These are phyloP conservation scores for Trimorus sp. DNA, from an alignment of 2,888 invertebrate genomes.

Conservation along the genomic window DNA sequence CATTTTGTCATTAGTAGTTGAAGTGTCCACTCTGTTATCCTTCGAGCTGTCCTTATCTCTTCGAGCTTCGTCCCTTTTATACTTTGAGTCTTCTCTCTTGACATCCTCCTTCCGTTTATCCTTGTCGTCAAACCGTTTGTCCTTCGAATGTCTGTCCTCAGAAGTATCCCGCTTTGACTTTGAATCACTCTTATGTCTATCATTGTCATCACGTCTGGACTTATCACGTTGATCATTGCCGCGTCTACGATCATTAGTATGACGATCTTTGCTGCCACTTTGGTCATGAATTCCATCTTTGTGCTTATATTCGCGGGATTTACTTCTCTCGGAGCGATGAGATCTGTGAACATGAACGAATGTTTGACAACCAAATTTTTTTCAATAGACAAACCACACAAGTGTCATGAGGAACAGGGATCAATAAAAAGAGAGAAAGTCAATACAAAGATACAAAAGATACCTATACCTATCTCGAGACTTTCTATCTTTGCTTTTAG, in stretches of 20 bases:
- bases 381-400: too few species aligned
- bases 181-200: slow-evolving; percentile 48
- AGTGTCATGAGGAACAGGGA: too few species aligned
- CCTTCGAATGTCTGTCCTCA: slow-evolving; percentile 38
- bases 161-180: slow-evolving; percentile 55
- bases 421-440: too few species aligned
- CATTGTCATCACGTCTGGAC: slow-evolving; percentile 62
- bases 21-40: slow-evolving; percentile 64
- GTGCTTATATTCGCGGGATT: slow-evolving; percentile 69
- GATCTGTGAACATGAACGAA: slow-evolving; percentile 18
- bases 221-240: slow-evolving; percentile 50
- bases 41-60: slow-evolving; percentile 63
- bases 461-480: slow-evolving; percentile 59
- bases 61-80: slow-evolving; percentile 64
- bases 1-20: slow-evolving; percentile 37
- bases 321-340: slow-evolving; percentile 47
- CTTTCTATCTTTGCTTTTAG: slow-evolving; percentile 61
- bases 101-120: slow-evolving; percentile 59
- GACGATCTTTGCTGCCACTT: slow-evolving; percentile 62
- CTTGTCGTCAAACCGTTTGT: slow-evolving; percentile 50
- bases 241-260: slow-evolving; percentile 40
- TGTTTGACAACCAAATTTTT: too few species aligned
- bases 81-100: slow-evolving; percentile 61
- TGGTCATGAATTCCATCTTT: slow-evolving; percentile 69
- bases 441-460: too few species aligned